phyloP scores from a whole-genome alignment of 1,140 invertebrate species.

The Chlorops oryzae region DNA sequence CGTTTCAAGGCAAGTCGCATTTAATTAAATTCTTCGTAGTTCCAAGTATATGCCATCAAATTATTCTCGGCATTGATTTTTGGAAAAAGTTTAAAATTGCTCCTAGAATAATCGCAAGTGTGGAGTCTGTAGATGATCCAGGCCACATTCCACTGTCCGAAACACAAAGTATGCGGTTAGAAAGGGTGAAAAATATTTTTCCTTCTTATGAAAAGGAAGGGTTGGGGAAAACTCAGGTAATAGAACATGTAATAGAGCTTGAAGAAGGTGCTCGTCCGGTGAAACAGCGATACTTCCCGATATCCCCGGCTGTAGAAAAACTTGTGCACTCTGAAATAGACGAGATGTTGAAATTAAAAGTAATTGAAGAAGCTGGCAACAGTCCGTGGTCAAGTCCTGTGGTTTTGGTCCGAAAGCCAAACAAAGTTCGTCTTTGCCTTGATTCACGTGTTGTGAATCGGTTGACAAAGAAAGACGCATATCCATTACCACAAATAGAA shows the following conservation, averaged over 20 bases:
- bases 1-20: too few relatives aligned
- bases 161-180: not conserved
- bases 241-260: not conserved
- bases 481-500: constrained; percentile 23
- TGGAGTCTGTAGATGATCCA: too few relatives aligned
- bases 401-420: constrained; percentile 3
- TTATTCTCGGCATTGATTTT: too few relatives aligned
- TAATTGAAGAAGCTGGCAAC: constrained; percentile 19
- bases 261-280: not conserved
- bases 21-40: too few relatives aligned
- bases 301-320: not conserved
- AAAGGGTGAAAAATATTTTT: not conserved
- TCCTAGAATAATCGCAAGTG: too few relatives aligned
- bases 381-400: constrained; percentile 9
- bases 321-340: not conserved
- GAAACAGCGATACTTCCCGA: constrained; percentile 2
- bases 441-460: constrained; percentile 39
- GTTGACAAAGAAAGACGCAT: constrained; percentile 29
- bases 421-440: constrained; percentile 32
- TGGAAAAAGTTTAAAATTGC: too few relatives aligned
- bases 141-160: not conserved
- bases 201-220: not conserved
- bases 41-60: too few relatives aligned
- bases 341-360: constrained; percentile 20
- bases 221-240: not conserved